A percentile compares a stretch with the other conserved stretches of the same genome.
phyloP scores from a whole-genome alignment of 2,797 vertebrate species.

The Rhyacichthys aspro region DNA sequence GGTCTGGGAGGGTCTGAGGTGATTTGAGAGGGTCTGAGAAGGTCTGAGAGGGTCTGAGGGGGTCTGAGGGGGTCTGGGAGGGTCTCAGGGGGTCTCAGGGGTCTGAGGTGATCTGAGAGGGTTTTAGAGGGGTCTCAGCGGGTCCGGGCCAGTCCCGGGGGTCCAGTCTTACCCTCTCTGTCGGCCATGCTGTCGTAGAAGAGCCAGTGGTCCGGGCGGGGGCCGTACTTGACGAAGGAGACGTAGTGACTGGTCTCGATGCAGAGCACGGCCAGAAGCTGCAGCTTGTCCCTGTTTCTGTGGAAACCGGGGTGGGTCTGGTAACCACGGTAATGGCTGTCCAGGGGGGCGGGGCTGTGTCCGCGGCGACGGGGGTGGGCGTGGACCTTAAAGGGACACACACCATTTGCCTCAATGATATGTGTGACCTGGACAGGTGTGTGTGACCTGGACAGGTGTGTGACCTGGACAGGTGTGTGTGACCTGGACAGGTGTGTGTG shows the following conservation, averaged over 20 bases:
- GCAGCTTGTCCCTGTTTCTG: constrained; percentile 78
- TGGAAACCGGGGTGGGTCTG: background rate
- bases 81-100: background rate
- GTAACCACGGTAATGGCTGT: constrained; percentile 71
- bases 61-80: background rate
- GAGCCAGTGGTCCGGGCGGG: constrained; percentile 82
- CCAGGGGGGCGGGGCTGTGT: constrained; percentile 38
- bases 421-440: too few relatives aligned
- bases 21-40: background rate
- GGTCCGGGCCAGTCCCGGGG: too few relatives aligned
- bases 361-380: constrained; percentile 71
- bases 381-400: constrained; percentile 85
- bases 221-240: constrained; percentile 89
- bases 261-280: constrained; percentile 91
- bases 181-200: constrained; percentile 96
- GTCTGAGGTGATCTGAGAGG: too few relatives aligned
- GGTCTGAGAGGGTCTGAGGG: too few relatives aligned
- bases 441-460: too few relatives aligned
- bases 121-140: too few relatives aligned
- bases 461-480: too few relatives aligned
- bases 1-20: background rate
- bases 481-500: too few relatives aligned
- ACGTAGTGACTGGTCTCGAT: constrained; percentile 95
- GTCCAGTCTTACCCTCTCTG: constrained; percentile 78
- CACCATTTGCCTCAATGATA: too few relatives aligned